Base-by-base conservation (phyloP, 2,113 vertebrate genomes). In the Neofelis nebulosa region DNA sequence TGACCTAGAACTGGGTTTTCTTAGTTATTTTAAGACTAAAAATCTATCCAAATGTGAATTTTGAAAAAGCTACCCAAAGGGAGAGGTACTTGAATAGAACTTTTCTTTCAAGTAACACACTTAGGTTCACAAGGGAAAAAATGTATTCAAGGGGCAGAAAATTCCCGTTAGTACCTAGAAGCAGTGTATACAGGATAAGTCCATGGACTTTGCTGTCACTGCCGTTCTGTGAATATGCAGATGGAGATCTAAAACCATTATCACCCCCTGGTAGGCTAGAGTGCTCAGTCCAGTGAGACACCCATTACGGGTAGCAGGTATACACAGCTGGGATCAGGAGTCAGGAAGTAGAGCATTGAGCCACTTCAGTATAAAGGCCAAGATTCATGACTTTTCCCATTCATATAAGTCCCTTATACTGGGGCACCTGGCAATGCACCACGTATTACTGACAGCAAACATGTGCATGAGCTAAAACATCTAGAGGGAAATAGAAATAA, bases 41-140 rank as follows among this genome's bases (percentile, higher is more conserved):
- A 31, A 27, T 36, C 65, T 57, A 89, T 57, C 9, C 18, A 88
- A 80, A 94, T 92, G 69, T 76, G 68, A 73, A 80, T 85, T 82
- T 21, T 68, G n/a, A 84, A 88, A 76, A 83, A 69, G 25, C 1
- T 21, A 85, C 5, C 7, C 78, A 9, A 2, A 79, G 9, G 16
- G 29, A 50, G 89, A 63, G 5, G 2, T 25, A 3, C 3, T 80
- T 36, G 63, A 71, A 82, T 7, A 52, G 76, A 73, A 50, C 10
- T 48, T 41, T 65, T 79, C n/a, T 88, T 80, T 80, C 7, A 74
- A 90, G 57, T 50, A 55, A 21, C 8, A 90, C 3, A 73, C 5
- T 90, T 90, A 52, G 4, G 21, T 38, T 87, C 33, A 66, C 5
- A 78, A 91, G 7, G 45, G 25, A 69, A 66, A 78, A 78, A 76